Base-by-base conservation (phyloP, 2,888 invertebrate species). In the Balanococcus diminutus region DNA sequence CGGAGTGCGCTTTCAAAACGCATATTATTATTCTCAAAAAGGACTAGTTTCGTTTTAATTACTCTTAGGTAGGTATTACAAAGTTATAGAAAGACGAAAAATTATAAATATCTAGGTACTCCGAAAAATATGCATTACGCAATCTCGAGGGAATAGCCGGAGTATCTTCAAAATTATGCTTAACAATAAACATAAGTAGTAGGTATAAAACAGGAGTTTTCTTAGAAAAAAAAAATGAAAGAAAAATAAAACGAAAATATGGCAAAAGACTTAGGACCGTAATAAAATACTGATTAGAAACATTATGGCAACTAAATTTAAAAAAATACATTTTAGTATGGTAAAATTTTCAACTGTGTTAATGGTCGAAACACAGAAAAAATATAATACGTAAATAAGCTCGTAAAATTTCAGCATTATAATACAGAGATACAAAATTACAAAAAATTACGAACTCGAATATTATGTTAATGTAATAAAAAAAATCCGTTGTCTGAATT, bases 331-430 rank as follows among this genome's bases (percentile, higher is more conserved):
- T 79, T 67, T 79, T 79, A 79, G 31, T 79, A 36, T 28, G 75
- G 75, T 79, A 79, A 36, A 56, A 28, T 79, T 79, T 19, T 36
- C 16, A 31, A 79, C 75, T 36, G 75, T 19, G 19, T 79, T 36
- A 32, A 36, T 79, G 36, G 36, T 79, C 36, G 11, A 79, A 79
- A 79, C 9, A 79, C 36, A 36, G 36, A 36, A 72, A 31, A 79
- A 56, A 19, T 19, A 22, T 8, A 22, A 19, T 56, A 56, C 22
- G 22, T 19, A 36, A 79, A 79, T 79, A 79, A 79, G 75, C 75
- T 79, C 75, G 75, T 79, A 79, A 79, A 32, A 36, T 79, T 36
- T 79, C 36, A 79, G 75, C 75, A 9, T 11, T 32, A 79, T 56
- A 22, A 22, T 56, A 56, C 28, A 67, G 3, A 31, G 14, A 46